phyloP scores from a whole-genome alignment of 2,113 vertebrate species.

The Daboia siamensis region DNA sequence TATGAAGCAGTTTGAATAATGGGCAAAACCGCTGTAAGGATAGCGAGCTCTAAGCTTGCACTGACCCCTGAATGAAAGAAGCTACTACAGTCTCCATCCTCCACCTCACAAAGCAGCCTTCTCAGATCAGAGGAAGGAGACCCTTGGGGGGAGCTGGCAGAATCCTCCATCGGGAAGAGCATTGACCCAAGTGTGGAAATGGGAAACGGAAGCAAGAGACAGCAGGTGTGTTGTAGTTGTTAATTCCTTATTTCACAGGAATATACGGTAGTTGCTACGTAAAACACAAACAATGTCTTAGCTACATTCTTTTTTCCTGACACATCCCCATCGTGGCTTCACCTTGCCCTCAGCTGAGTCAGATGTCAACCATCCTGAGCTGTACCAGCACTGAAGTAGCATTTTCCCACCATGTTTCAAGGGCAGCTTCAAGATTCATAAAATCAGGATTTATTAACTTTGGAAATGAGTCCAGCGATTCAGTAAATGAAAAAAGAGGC shows the following conservation, averaged over 20 bases:
- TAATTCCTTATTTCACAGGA: background rate
- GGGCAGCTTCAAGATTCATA: background rate
- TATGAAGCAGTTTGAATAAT: background rate
- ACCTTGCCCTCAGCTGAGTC: background rate
- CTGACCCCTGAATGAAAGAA: background rate
- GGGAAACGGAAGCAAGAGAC: background rate
- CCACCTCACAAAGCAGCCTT: background rate
- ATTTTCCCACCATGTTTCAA: background rate
- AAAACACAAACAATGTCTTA: background rate
- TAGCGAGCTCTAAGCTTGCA: background rate
- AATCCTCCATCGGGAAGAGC: background rate
- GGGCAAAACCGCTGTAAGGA: background rate
- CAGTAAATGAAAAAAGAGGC: background rate
- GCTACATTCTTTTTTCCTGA: background rate
- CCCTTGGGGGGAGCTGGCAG: background rate
- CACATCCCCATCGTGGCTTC: background rate
- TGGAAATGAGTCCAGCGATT: background rate
- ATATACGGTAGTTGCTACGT: background rate
- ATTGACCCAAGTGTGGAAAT: accelerated
- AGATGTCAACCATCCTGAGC: background rate
- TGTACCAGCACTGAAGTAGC: background rate
- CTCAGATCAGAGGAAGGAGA: background rate
- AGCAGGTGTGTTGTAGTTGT: background rate
- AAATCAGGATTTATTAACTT: background rate
- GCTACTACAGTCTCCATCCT: background rate